Conservation (phyloP, 2,113 vertebrate genomes). For the Mesoclemmys tuberculata region DNA sequence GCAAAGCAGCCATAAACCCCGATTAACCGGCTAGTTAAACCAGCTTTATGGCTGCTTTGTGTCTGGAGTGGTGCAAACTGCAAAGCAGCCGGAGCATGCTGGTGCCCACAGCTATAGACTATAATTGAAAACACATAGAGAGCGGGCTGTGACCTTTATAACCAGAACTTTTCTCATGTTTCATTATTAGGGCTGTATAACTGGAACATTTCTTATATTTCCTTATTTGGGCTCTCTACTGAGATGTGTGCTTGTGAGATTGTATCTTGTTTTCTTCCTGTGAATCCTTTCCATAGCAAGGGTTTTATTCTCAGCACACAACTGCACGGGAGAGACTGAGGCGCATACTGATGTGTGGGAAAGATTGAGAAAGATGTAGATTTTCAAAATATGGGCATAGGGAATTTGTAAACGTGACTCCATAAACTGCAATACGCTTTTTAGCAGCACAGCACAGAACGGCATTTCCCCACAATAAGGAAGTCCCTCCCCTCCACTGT, state of each 20-base stretch:
- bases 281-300: neutral
- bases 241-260: neutral
- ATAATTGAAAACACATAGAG: neutral
- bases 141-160: neutral
- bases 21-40: fast-evolving
- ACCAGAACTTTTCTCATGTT: neutral
- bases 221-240: neutral
- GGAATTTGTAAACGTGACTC: neutral
- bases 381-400: neutral
- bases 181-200: neutral
- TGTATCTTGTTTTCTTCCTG: neutral
- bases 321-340: neutral
- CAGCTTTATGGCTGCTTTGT: neutral
- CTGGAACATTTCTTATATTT: neutral
- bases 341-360: neutral
- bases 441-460: neutral
- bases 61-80: neutral
- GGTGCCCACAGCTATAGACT: neutral
- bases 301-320: neutral
- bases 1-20: neutral
- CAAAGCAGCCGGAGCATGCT: neutral
- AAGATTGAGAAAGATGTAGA: neutral
- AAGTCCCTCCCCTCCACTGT: neutral
- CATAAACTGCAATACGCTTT: neutral
- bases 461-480: neutral